Conservation (phyloP, 2,888 invertebrate species). For the Autographa pulchrina region DNA sequence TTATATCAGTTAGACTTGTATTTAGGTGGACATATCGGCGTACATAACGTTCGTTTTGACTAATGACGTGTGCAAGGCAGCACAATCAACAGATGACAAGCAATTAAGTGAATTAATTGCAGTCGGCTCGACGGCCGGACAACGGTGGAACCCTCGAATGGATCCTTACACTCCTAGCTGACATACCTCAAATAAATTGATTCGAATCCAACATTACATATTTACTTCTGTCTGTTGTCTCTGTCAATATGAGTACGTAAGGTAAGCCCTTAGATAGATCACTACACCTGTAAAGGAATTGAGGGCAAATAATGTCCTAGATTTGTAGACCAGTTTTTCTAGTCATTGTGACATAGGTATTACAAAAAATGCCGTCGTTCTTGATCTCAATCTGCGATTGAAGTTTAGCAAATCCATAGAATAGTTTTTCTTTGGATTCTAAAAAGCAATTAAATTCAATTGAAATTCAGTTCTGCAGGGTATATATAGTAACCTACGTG, state of each 20-base stretch:
- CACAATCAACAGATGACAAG: constrained; percentile 85
- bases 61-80: constrained; percentile 79
- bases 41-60: constrained; percentile 73
- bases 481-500: too few relatives aligned
- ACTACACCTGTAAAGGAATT: constrained; percentile 1
- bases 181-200: constrained; percentile 52
- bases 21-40: constrained; percentile 63
- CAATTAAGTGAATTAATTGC: constrained; percentile 85
- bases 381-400: too few relatives aligned
- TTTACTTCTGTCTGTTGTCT: constrained; percentile 3
- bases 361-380: background rate
- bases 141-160: constrained; percentile 52
- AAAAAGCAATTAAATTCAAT: too few relatives aligned
- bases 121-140: constrained; percentile 54
- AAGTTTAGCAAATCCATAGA: too few relatives aligned
- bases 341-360: background rate
- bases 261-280: background rate
- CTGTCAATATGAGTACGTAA: background rate
- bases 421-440: too few relatives aligned
- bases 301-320: background rate
- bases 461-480: too few relatives aligned
- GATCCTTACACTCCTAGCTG: constrained; percentile 59
- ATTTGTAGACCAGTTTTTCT: background rate
- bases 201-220: constrained; percentile 36
- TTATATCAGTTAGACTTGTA: constrained; percentile 63